Base-by-base conservation (phyloP, 35 echinoderm and acorn worm genomes). In the Hemicentrotus pulcherrimus region DNA sequence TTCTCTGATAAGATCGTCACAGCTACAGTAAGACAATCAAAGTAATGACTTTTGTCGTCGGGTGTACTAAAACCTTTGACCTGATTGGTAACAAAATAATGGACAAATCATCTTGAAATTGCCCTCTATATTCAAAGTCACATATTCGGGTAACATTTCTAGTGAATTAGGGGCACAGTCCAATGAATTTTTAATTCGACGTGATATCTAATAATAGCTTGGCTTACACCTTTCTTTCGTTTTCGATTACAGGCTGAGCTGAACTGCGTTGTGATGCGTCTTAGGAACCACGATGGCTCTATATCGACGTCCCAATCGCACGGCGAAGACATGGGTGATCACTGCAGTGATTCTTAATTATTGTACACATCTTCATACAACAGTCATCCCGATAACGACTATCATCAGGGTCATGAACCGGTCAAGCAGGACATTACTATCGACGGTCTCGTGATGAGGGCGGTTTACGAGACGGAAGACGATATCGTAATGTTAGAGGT, bases 241-340 rank as follows among this genome's bases (percentile, higher is more conserved):
- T 93, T 1, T 58, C 47, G 32, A 31, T 93, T 11, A 24, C 91
- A 93, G 91, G 30, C 16, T 2, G 91, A 93, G 46, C 91, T 93
- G 9, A 24, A 93, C 30, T 15, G 30, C 11, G 91, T 58, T 31
- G 9, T 48, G 46, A 32, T 31, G 46, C 45, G 48, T n/a, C 48
- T 93, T 12, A 11, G 13, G 4, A 31, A 15, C 46, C 58, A 93
- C n/a, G 91, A 93, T 12, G 91, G 48, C 12, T 47, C 35, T 15
- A 31, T 46, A 5, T n/a, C 32, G 10, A 47, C 14, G 11, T 93
- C 91, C 13, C 46, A 46, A 16, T 46, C 91, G 41, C 91, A 45
- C n/a, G 32, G 46, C 48, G 91, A 93, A 32, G 91, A 58, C 91
- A 31, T 93, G 32, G 28, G 91, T n/a, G 91, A 93, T 31, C 91